Percentiles rank a stretch among this genome's conserved stretches.
These are phyloP conservation scores for Drosophila punjabiensis DNA, from an alignment of 1,140 invertebrate genomes.

Conservation along the genomic window DNA sequence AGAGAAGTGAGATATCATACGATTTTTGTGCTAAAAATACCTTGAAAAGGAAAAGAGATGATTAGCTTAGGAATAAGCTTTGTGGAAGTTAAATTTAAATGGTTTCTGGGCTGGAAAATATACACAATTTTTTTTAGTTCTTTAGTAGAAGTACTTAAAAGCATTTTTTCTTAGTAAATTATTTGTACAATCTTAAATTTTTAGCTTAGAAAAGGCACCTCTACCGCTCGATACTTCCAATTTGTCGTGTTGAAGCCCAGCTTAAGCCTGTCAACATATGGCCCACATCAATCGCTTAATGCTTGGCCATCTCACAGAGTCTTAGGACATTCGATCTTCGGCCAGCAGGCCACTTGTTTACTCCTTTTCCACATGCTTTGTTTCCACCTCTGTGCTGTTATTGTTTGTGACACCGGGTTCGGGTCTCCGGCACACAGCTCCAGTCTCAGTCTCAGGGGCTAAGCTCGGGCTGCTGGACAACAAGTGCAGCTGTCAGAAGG, in stretches of 20 bases:
- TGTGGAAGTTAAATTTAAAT: neutral
- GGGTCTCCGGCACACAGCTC: neutral
- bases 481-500: slow-evolving; percentile 69
- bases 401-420: slow-evolving; percentile 60
- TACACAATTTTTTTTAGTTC: no score
- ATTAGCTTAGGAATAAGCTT: neutral
- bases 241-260: slow-evolving; percentile 6
- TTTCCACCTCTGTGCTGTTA: slow-evolving; percentile 55
- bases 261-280: slow-evolving; percentile 30
- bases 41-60: neutral
- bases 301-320: slow-evolving; percentile 15
- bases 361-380: slow-evolving; percentile 34
- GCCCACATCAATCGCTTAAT: slow-evolving; percentile 35
- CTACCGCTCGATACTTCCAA: neutral
- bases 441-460: slow-evolving; percentile 40
- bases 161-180: neutral
- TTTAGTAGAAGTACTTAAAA: no score
- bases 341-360: slow-evolving; percentile 27
- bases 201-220: neutral
- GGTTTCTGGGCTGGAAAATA: no score
- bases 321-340: slow-evolving; percentile 29
- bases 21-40: neutral
- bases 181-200: neutral
- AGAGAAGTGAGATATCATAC: slow-evolving; percentile 6
- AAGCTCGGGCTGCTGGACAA: slow-evolving; percentile 56